A percentile compares a stretch with the other conserved stretches of the same genome.
phyloP scores from a whole-genome alignment of 2,888 invertebrate genomes.

The Muscina levida region DNA sequence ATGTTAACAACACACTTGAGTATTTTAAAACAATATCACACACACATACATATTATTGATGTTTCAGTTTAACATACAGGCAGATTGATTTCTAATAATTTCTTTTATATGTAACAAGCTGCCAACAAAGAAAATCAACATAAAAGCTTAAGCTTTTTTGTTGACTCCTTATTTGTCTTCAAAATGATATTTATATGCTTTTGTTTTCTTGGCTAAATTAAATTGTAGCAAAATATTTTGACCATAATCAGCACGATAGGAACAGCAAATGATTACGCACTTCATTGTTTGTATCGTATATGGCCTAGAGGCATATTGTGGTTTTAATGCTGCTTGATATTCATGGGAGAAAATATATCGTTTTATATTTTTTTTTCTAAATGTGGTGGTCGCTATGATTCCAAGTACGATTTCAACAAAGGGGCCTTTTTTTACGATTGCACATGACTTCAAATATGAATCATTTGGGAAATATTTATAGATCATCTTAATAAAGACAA shows the following conservation, averaged over 20 bases:
- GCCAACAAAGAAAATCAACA: too few species aligned
- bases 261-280: not conserved
- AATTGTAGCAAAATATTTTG: slow-evolving; percentile 48
- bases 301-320: slow-evolving; percentile 25
- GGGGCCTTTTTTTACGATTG: not conserved
- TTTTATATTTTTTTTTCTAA: too few species aligned
- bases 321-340: slow-evolving; percentile 19
- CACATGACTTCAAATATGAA: not conserved
- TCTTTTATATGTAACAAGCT: not conserved
- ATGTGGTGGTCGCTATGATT: not conserved
- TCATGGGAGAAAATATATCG: not conserved
- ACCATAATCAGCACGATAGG: not conserved
- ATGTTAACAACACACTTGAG: slow-evolving; percentile 43
- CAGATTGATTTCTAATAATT: slow-evolving; percentile 7
- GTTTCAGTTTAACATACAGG: too few species aligned
- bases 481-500: slow-evolving; percentile 9
- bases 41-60: not conserved
- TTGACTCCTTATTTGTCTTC: slow-evolving; percentile 1
- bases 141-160: not conserved
- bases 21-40: not conserved
- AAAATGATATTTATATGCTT: too few species aligned
- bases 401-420: slow-evolving; percentile 8
- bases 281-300: not conserved
- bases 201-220: slow-evolving; percentile 25
- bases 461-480: slow-evolving; percentile 22